Evolutionary conservation across 2,888 invertebrate species (phyloP).

Genomic region (Phania funesta): DNA sequence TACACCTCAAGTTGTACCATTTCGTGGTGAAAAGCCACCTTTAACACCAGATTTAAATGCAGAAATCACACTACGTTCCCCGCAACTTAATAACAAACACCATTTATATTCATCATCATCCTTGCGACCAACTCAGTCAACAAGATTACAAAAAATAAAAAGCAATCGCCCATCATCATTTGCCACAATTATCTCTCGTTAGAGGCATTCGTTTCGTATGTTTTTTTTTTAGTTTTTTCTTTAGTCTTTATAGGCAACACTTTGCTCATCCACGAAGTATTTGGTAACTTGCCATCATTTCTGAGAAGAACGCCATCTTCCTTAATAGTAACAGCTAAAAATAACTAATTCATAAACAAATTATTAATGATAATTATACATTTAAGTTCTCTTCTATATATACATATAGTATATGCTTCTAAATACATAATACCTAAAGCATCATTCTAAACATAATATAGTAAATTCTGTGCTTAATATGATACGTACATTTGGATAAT

Average conservation of each 20-base stretch:
- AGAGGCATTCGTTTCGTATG: conserved; percentile 46
- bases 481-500: too few species aligned
- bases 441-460: conserved; percentile 42
- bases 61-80: conserved; percentile 54
- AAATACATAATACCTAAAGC: not conserved
- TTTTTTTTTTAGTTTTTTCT: conserved; percentile 33
- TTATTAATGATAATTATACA: conserved; percentile 69
- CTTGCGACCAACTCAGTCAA: conserved; percentile 73
- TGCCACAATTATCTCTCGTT: conserved; percentile 18
- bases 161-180: conserved; percentile 26
- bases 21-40: conserved; percentile 87
- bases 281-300: conserved; percentile 55
- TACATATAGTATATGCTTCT: too few species aligned
- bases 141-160: conserved; percentile 74
- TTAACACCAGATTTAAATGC: conserved; percentile 80
- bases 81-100: conserved; percentile 54
- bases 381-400: conserved; percentile 69
- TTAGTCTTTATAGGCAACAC: conserved; percentile 51
- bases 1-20: conserved; percentile 87
- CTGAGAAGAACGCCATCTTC: conserved; percentile 42
- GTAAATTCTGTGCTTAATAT: conserved; percentile 30
- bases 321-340: conserved; percentile 19
- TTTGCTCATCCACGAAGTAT: conserved; percentile 38
- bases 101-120: conserved; percentile 62
- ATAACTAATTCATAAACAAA: conserved; percentile 65